Evolutionary conservation across 1,140 invertebrate species (phyloP).

Genomic region (Odontomachus brunneus): DNA sequence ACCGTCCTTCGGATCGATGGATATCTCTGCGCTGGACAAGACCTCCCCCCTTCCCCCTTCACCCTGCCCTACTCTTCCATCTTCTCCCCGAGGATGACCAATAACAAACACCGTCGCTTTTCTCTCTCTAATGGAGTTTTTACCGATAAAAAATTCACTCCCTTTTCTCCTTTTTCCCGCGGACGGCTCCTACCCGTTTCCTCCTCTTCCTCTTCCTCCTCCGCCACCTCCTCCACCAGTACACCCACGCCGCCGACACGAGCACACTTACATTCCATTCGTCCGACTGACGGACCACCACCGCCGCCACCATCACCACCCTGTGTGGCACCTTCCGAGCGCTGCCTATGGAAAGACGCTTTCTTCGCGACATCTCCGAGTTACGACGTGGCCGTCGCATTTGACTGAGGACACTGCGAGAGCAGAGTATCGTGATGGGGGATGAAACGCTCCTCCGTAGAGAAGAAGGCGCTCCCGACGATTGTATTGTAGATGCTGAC

Average conservation of each 20-base stretch:
- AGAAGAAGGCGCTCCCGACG: neutral
- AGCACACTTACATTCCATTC: conserved; percentile 29
- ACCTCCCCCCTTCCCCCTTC: conserved; percentile 61
- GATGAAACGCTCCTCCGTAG: neutral
- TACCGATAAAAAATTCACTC: conserved; percentile 85
- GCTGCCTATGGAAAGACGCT: conserved; percentile 61
- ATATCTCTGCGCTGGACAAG: conserved; percentile 79
- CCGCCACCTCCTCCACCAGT: conserved; percentile 44
- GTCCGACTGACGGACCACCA: conserved; percentile 53
- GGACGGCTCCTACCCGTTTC: conserved; percentile 55
- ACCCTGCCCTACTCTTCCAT: conserved; percentile 51
- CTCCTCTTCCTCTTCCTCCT: conserved; percentile 40
- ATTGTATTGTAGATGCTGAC: neutral
- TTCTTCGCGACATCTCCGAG: conserved; percentile 25
- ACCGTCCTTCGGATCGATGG: conserved; percentile 82
- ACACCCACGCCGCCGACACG: conserved; percentile 19
- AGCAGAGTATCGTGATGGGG: neutral
- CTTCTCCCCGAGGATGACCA: conserved; percentile 81
- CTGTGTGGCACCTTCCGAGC: conserved; percentile 55
- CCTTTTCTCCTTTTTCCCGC: conserved; percentile 76
- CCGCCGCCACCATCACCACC: conserved; percentile 15
- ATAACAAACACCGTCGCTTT: conserved; percentile 84
- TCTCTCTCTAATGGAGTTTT: conserved; percentile 85
- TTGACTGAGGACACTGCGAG: conserved; percentile 15
- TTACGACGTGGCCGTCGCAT: neutral